Percentiles rank a stretch among this genome's conserved stretches.
Evolutionary conservation across 2,888 invertebrate species (phyloP).

Genomic region (Andrena camellia): DNA sequence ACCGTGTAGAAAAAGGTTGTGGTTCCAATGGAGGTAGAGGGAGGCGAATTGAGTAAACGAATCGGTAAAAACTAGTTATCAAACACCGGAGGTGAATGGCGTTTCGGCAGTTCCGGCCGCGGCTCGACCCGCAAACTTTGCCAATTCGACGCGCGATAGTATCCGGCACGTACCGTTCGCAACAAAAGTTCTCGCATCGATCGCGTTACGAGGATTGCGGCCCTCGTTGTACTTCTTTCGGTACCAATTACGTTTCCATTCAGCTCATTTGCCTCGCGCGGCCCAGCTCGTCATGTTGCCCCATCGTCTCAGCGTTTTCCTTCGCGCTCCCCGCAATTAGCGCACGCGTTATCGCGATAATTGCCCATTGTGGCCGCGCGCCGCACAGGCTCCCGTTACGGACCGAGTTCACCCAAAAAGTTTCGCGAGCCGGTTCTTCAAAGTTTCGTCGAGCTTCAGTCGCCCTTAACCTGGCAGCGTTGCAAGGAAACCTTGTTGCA

Average conservation of each 20-base stretch:
- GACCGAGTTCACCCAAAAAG: conserved; percentile 8
- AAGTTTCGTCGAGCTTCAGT: not conserved
- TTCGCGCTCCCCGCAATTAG: conserved; percentile 10
- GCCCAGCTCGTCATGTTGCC: not conserved
- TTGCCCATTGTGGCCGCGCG: conserved; percentile 10
- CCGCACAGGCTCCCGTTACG: not conserved
- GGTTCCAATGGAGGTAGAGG: not conserved
- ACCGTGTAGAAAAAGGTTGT: conserved; percentile 23
- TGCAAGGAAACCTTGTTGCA: conserved; percentile 46
- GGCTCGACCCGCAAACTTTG: conserved; percentile 54
- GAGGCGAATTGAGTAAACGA: conserved; percentile 26
- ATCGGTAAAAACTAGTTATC: conserved; percentile 58
- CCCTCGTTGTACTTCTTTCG: conserved; percentile 39
- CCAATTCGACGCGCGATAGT: conserved; percentile 46
- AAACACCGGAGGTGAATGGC: conserved; percentile 39
- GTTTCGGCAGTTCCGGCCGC: conserved; percentile 58
- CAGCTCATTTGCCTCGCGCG: conserved; percentile 28
- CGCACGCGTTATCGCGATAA: conserved; percentile 19
- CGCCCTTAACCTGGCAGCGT: not conserved
- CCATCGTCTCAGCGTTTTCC: not conserved
- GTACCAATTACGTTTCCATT: conserved; percentile 37
- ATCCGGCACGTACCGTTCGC: conserved; percentile 33
- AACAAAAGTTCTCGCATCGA: conserved; percentile 62
- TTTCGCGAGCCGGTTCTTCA: not conserved
- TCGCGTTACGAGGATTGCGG: conserved; percentile 43